Percentiles rank a stretch among this genome's conserved stretches.
These are phyloP conservation scores for Lamellibrachia satsuma DNA, from an alignment of 2,888 invertebrate genomes.

Conservation along the genomic window DNA sequence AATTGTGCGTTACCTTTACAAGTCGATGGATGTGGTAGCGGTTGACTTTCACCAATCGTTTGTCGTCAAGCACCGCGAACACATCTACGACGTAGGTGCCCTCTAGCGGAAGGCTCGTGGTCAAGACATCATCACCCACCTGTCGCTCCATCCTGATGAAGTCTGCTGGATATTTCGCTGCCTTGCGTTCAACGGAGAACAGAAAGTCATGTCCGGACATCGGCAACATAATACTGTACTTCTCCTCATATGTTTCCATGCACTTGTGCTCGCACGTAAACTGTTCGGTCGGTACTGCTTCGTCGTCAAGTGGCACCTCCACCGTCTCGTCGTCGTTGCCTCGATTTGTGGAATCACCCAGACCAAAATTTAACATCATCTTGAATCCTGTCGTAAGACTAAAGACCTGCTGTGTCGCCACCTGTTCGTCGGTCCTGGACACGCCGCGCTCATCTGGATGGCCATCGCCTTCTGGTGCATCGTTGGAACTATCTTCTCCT, in stretches of 20 bases:
- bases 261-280: not conserved
- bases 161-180: not conserved
- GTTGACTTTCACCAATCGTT: not conserved
- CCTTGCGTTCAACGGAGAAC: not conserved
- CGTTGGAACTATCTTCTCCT: too few relatives aligned
- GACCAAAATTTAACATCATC: not conserved
- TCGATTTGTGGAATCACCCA: not conserved
- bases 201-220: not conserved
- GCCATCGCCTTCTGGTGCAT: too few relatives aligned
- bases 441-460: too few relatives aligned
- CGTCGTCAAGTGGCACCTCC: not conserved
- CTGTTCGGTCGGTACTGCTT: not conserved
- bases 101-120: not conserved
- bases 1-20: not conserved
- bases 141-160: not conserved
- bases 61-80: not conserved
- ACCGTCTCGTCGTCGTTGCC: not conserved
- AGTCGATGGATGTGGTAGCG: not conserved
- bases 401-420: too few relatives aligned
- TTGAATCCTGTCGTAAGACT: not conserved
- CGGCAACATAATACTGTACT: not conserved
- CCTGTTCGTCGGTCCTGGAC: too few relatives aligned
- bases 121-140: not conserved
- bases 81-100: not conserved
- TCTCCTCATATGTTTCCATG: not conserved